Evolutionary conservation across 2,888 invertebrate species (phyloP).

Genomic region (Clanis bilineata): DNA sequence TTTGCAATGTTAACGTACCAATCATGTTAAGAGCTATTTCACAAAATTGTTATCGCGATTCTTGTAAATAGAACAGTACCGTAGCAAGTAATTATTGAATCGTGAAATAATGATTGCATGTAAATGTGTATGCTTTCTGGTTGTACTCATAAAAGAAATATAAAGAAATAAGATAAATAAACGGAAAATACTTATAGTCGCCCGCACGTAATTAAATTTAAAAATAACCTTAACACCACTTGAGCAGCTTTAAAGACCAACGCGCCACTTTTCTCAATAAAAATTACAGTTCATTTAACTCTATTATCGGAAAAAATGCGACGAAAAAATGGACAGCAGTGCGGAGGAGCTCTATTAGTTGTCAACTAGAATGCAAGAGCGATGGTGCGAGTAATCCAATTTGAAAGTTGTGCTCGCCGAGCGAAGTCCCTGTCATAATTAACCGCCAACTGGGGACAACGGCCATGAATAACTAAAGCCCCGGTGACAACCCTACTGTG

Average conservation of each 20-base stretch:
- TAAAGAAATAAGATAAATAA: too few relatives aligned
- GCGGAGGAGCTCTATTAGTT: slow-evolving; percentile 31
- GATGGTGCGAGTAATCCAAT: slow-evolving; percentile 64
- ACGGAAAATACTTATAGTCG: too few relatives aligned
- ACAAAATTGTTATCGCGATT: too few relatives aligned
- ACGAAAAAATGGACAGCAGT: slow-evolving; percentile 23
- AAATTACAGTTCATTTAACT: slow-evolving; percentile 1
- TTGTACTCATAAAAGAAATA: too few relatives aligned
- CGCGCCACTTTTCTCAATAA: neutral
- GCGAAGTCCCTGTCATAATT: slow-evolving; percentile 57
- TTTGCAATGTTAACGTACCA: too few relatives aligned
- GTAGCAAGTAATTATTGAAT: too few relatives aligned
- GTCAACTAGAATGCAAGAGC: slow-evolving; percentile 40
- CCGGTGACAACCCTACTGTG: slow-evolving; percentile 36
- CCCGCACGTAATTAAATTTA: neutral
- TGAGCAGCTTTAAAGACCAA: neutral
- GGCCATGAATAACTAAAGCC: slow-evolving; percentile 64
- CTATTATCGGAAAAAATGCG: slow-evolving; percentile 5
- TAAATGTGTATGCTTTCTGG: too few relatives aligned
- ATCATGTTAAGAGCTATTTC: too few relatives aligned
- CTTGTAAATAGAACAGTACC: too few relatives aligned
- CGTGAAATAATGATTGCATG: too few relatives aligned
- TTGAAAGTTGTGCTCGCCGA: slow-evolving; percentile 58
- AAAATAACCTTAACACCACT: neutral
- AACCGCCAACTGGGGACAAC: slow-evolving; percentile 54